phyloP scores from a whole-genome alignment of 2,888 invertebrate species.

The Zaprionus lineosus region DNA sequence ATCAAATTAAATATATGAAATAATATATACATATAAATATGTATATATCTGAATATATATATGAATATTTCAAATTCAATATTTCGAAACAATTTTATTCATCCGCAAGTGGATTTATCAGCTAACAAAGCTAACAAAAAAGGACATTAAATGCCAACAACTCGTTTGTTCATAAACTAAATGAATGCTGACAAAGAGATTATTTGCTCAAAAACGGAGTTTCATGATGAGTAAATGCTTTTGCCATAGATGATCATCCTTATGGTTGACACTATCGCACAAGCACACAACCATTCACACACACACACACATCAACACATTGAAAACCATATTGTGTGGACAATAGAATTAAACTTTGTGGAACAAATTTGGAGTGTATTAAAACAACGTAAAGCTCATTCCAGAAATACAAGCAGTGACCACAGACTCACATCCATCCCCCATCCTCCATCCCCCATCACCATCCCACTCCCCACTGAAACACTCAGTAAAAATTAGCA shows the following conservation, averaged over 20 bases:
- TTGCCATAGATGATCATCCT: not conserved
- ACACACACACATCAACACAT: not conserved
- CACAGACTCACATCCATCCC: constrained; percentile 4
- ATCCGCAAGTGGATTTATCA: too few species aligned
- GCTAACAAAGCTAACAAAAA: not conserved
- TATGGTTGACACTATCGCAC: not conserved
- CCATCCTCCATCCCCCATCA: too few species aligned
- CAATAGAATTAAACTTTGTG: constrained; percentile 16
- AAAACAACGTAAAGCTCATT: constrained; percentile 47
- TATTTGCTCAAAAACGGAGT: not conserved
- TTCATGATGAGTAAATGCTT: not conserved
- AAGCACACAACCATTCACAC: not conserved
- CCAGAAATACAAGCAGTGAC: constrained; percentile 4
- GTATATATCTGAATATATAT: too few species aligned
- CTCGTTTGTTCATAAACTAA: too few species aligned
- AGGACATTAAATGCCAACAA: not conserved
- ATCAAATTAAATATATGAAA: too few species aligned
- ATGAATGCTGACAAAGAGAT: not conserved
- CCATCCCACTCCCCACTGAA: too few species aligned
- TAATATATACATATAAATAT: too few species aligned
- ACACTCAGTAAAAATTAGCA: constrained; percentile 50
- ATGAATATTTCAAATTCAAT: too few species aligned
- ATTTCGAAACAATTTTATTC: too few species aligned
- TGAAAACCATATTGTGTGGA: constrained; percentile 2
- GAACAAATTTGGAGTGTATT: constrained; percentile 46